Percentiles rank a stretch among this genome's conserved stretches.
phyloP scores from a whole-genome alignment of 2,113 vertebrate genomes.

The Artemisiospiza belli region DNA sequence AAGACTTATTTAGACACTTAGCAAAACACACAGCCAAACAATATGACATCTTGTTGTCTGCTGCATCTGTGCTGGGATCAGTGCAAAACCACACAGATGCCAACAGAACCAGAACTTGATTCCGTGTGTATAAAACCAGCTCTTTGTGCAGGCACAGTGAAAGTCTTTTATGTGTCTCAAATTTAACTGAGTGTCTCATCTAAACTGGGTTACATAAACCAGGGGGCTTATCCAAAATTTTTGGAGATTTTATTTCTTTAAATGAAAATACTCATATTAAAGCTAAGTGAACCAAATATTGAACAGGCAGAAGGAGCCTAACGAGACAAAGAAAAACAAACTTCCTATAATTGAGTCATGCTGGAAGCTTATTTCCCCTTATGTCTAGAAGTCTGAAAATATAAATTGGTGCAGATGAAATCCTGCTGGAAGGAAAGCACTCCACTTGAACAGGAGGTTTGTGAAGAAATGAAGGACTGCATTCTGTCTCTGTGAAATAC shows the following conservation, averaged over 20 bases:
- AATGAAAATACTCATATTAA: neutral
- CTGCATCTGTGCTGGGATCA: neutral
- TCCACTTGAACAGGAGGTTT: neutral
- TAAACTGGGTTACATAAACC: neutral
- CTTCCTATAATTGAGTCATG: conserved; percentile 4
- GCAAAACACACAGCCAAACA: neutral
- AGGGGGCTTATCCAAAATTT: neutral
- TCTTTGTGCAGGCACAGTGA: neutral
- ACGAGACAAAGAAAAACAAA: conserved; percentile 29
- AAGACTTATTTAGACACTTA: neutral
- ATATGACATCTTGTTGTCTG: neutral
- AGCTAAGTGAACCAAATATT: neutral
- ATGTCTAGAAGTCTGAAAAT: conserved; percentile 16
- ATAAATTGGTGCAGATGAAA: conserved; percentile 9
- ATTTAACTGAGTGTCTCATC: neutral
- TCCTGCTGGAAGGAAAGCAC: neutral
- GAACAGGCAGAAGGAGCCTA: conserved; percentile 11
- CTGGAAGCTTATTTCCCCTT: conserved; percentile 1
- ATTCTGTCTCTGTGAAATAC: neutral
- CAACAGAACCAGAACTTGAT: neutral
- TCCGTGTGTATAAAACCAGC: neutral
- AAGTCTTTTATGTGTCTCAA: neutral
- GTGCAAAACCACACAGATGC: neutral
- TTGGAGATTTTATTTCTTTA: conserved; percentile 25
- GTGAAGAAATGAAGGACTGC: neutral